These are phyloP conservation scores for Melinaea marsaeus DNA, from an alignment of 2,888 invertebrate species.

Conservation along the genomic window DNA sequence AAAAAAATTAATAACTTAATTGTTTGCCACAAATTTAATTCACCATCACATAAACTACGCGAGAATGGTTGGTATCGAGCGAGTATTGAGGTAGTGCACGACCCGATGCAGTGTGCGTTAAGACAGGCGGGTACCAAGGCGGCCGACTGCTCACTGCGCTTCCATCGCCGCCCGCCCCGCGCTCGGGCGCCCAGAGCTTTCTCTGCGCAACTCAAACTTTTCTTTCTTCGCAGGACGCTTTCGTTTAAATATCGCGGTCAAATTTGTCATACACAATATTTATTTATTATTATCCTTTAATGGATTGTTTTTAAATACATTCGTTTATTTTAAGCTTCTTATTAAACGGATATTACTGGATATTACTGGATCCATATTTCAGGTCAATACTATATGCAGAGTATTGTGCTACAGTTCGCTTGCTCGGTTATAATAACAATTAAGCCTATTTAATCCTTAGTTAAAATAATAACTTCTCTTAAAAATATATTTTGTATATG, in stretches of 20 bases:
- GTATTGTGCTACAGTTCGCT: no score
- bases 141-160: conserved; percentile 64
- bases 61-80: conserved; percentile 24
- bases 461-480: no score
- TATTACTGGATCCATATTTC: no score
- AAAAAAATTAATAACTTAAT: conserved; percentile 36
- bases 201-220: conserved; percentile 71
- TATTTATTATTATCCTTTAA: neutral
- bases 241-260: conserved; percentile 14
- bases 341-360: no score
- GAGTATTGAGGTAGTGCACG: conserved; percentile 20
- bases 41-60: conserved; percentile 24
- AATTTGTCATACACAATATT: conserved; percentile 8
- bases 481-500: no score
- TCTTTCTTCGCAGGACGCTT: conserved; percentile 35
- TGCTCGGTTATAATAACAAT: no score
- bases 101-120: conserved; percentile 20
- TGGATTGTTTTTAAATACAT: no score
- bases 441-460: no score
- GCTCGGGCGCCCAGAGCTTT: conserved; percentile 65
- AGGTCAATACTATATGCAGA: no score
- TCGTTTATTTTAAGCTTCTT: no score
- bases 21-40: conserved; percentile 23
- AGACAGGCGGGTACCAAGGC: conserved; percentile 47
- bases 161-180: conserved; percentile 40